Evolutionary conservation across 2,888 invertebrate species (phyloP).

Genomic region (Chrysolina americana): DNA sequence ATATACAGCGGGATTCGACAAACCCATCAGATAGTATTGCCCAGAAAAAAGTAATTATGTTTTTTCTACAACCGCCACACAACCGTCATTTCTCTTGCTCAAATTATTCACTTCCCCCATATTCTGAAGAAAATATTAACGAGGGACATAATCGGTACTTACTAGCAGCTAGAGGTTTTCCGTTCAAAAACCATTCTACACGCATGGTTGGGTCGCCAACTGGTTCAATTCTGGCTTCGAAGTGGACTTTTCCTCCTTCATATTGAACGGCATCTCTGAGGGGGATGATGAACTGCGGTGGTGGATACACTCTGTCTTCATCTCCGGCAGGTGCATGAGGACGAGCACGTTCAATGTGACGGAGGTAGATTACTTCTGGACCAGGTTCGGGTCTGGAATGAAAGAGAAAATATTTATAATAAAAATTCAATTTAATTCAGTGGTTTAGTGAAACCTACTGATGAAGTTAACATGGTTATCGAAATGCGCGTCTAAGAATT

Average conservation of each 20-base stretch:
- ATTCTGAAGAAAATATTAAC: too few species aligned
- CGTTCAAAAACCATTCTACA: conserved; percentile 96
- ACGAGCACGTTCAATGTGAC: conserved; percentile 92
- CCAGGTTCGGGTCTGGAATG: conserved; percentile 84
- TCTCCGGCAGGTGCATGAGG: conserved; percentile 85
- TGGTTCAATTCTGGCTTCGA: conserved; percentile 97
- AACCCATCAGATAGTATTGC: too few species aligned
- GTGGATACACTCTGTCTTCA: conserved; percentile 90
- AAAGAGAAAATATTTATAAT: neutral
- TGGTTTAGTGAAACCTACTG: too few species aligned
- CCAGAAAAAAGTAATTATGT: too few species aligned
- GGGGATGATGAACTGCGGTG: conserved; percentile 93
- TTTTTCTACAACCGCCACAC: too few species aligned
- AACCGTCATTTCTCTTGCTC: too few species aligned
- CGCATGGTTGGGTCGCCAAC: conserved; percentile 97
- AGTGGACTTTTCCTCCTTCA: conserved; percentile 95
- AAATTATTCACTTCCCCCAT: too few species aligned
- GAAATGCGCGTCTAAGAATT: too few species aligned
- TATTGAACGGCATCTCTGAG: conserved; percentile 85
- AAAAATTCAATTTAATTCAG: too few species aligned
- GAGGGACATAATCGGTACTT: conserved; percentile 67
- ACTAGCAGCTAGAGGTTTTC: conserved; percentile 93
- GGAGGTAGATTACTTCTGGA: conserved; percentile 93
- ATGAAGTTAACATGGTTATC: too few species aligned
- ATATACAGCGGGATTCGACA: too few species aligned